Evolutionary conservation across 1,140 invertebrate species (phyloP).

Genomic region (Heliothis virescens): DNA sequence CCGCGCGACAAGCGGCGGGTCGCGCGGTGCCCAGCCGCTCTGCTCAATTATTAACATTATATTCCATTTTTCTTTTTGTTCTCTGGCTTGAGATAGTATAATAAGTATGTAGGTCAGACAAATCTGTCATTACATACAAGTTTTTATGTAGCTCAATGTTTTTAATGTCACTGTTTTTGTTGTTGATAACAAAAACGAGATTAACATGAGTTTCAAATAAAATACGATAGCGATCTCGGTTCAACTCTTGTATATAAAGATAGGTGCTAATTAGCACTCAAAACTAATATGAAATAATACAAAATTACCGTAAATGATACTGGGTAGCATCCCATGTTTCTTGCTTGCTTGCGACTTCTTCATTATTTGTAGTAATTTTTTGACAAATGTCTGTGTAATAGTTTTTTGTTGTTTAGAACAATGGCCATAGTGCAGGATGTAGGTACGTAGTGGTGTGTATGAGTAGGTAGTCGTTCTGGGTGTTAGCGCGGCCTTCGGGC

Average conservation of each 20-base stretch:
- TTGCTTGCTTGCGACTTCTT: neutral
- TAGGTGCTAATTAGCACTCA: no score
- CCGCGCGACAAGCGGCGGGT: neutral
- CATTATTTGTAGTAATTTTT: neutral
- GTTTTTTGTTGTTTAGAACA: slow-evolving; percentile 28
- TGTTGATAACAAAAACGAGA: no score
- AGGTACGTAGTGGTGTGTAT: neutral
- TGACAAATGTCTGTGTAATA: neutral
- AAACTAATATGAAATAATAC: no score
- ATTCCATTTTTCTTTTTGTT: no score
- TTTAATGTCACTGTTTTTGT: neutral
- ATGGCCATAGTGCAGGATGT: slow-evolving; percentile 17
- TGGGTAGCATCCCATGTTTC: neutral
- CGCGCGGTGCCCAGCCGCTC: neutral
- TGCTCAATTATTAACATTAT: no score
- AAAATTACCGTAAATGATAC: neutral
- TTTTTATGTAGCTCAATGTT: neutral
- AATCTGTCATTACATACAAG: neutral
- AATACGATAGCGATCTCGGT: neutral
- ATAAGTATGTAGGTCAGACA: neutral
- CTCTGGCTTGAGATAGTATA: neutral
- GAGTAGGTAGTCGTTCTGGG: neutral
- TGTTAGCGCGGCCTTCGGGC: slow-evolving; percentile 31
- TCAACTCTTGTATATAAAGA: neutral
- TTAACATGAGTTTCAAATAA: neutral